A percentile compares a stretch with the other conserved stretches of the same genome.
Conservation (phyloP, 2,888 invertebrate genomes). For the Lepeophtheirus nordmannii region DNA sequence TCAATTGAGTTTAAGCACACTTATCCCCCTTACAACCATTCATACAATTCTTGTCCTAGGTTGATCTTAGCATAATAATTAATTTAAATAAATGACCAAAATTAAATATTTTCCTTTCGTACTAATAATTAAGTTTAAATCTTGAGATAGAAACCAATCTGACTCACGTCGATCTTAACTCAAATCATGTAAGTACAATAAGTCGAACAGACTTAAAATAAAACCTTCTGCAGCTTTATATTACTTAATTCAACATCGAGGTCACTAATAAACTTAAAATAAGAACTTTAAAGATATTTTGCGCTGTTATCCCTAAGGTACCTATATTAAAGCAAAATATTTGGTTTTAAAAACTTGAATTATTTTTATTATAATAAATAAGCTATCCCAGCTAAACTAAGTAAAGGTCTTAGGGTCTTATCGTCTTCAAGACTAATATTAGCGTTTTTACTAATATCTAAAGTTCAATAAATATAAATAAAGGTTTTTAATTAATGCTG, state of each 20-base stretch:
- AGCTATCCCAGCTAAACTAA: neutral
- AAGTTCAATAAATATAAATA: neutral
- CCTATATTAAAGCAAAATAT: neutral
- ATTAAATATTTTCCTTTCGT: neutral
- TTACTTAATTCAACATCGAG: slow-evolving; percentile 2
- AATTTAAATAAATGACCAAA: neutral
- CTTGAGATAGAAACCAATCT: slow-evolving; percentile 1
- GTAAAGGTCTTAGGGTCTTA: slow-evolving; percentile 2
- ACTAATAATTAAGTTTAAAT: neutral
- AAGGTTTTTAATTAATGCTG: neutral
- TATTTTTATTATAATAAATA: neutral
- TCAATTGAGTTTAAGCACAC: slow-evolving; percentile 39
- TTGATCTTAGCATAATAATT: slow-evolving; percentile 6
- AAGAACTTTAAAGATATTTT: neutral
- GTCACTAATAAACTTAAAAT: neutral
- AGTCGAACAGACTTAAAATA: neutral
- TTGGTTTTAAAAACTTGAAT: neutral
- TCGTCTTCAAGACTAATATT: neutral
- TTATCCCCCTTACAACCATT: slow-evolving; percentile 29
- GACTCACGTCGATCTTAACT: neutral
- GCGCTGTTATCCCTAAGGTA: slow-evolving; percentile 2
- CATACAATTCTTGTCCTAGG: slow-evolving; percentile 28
- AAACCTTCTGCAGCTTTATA: neutral
- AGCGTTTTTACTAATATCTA: neutral
- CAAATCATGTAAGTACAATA: neutral